Evolutionary conservation across 2,797 vertebrate species (phyloP).

Genomic region (Antennarius maculatus): DNA sequence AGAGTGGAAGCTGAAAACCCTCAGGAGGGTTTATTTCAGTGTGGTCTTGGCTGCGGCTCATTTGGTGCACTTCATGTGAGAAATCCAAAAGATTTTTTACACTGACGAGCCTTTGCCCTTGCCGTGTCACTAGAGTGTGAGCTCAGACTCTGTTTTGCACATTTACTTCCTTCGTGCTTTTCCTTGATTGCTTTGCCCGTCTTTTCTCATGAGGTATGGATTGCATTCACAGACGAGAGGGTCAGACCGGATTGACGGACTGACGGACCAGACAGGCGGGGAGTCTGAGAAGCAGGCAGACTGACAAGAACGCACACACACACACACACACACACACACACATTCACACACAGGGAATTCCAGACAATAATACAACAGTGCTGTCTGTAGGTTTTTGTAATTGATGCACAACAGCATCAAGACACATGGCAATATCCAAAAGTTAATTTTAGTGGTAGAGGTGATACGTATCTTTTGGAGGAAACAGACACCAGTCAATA

Average conservation of each 20-base stretch:
- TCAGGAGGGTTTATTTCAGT: slow-evolving; percentile 7
- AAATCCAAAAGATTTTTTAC: slow-evolving; percentile 8
- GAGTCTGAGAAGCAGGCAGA: slow-evolving; percentile 57
- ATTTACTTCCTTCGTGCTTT: slow-evolving; percentile 14
- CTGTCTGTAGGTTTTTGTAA: slow-evolving; percentile 45
- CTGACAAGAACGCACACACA: slow-evolving; percentile 29
- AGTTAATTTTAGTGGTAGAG: slow-evolving; percentile 16
- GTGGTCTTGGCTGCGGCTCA: not conserved
- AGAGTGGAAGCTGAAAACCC: slow-evolving; percentile 21
- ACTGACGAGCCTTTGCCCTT: not conserved
- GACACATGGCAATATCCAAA: slow-evolving; percentile 18
- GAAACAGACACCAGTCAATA: not conserved
- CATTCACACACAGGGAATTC: slow-evolving; percentile 52
- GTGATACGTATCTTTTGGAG: not conserved
- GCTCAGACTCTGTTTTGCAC: slow-evolving; percentile 18
- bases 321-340: slow-evolving; percentile 30
- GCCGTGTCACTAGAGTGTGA: slow-evolving; percentile 12
- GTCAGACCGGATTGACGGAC: slow-evolving; percentile 58
- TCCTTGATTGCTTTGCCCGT: slow-evolving; percentile 40
- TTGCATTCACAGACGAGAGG: slow-evolving; percentile 43
- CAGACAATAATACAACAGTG: slow-evolving; percentile 65
- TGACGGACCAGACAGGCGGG: slow-evolving; percentile 70
- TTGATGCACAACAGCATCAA: slow-evolving; percentile 26
- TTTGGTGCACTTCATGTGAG: slow-evolving; percentile 4
- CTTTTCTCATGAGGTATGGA: slow-evolving; percentile 48